Evolutionary conservation across 2,888 invertebrate genomes (phyloP), one percentile per base, ranked within the genome.

Genomic region (Erynnis tages): DNA sequence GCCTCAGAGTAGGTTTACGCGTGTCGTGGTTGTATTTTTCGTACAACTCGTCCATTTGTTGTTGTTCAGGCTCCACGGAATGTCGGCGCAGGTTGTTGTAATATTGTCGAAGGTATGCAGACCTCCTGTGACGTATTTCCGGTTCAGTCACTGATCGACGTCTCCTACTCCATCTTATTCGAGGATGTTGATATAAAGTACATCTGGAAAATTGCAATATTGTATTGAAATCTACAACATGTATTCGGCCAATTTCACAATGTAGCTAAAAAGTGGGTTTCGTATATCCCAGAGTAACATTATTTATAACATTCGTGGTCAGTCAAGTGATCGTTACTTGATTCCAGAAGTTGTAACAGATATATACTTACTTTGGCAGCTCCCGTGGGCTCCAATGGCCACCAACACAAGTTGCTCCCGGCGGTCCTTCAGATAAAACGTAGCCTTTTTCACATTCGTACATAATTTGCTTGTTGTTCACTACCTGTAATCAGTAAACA

Each of bases 391-490:
- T 96, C 98, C 98, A 98, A 55, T 93, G 93, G 0, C 98, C 98
- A 4, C 97, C 96, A 17, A 98, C 93, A 66, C 98, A 98, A 0
- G 98, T 98, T 0, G 98, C 98, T 1, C 97, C 97, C 0, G 96
- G 96, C 0, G 97, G 95, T 1, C 98, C 98, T 61, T 94, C 94
- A 16, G 94, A 93, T 17, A 98, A 77, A 0, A 96, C 95, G 70
- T 95, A 98, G 0, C 97, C 97, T 68, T 96, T 95, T 63, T 97
- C 95, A 72, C 98, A 98, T 68, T 98, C 97, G 78, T 97, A 98
- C 94, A 97, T 96, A 50, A 98, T 97, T 80, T 97, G 97, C 64
- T 97, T 96, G 74, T 97, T 97, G 76, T 97, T 97, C 1, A 94
- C 93, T 16, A 94, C 92, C 91, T 87, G 62, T 74, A 45, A 11